Base-by-base conservation (phyloP, 2,888 invertebrate species). In the Auanema freiburgensis region DNA sequence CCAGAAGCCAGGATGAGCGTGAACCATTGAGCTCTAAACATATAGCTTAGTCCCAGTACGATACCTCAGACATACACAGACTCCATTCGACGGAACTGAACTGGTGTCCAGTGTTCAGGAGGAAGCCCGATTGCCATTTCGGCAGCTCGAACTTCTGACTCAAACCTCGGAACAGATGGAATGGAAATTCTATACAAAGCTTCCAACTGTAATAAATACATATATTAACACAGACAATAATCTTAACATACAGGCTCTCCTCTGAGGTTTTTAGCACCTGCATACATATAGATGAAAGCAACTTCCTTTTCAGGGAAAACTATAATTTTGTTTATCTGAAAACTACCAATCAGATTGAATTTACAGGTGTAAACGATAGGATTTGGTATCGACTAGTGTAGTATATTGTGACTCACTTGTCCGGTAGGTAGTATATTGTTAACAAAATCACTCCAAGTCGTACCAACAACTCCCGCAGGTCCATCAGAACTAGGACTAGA, bases 371-470 rank as follows among this genome's bases (percentile, higher is more conserved):
- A n/a, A n/a, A n/a, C n/a, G n/a, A n/a, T n/a, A n/a, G n/a, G n/a
- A n/a, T n/a, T n/a, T n/a, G n/a, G n/a, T n/a, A n/a, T n/a, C n/a
- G n/a, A n/a, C n/a, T n/a, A n/a, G n/a, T n/a, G n/a, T n/a, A n/a
- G n/a, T n/a, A n/a, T n/a, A n/a, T n/a, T n/a, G n/a, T 33, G 33
- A 24, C 25, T n/a, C 12, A 86, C 95, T 87, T 96, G 95, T 14
- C 96, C 96, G 83, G 91, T 92, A 0, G 91, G 90, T 59, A 97
- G 85, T 91, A 97, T 92, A 67, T 93, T 91, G 85, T 94, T 90
- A 0, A 93, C 89, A 87, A 97, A 97, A 86, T 96, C 95, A 85
- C 93, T 93, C 96, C 96, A 97, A 0, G 93, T 92, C 1, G 93
- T 67, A 11, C 65, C 65, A 11, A 61, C 63, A 16, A 67, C 63